These are phyloP conservation scores for Luscinia luscinia DNA, from an alignment of 2,797 vertebrate genomes.

Conservation along the genomic window DNA sequence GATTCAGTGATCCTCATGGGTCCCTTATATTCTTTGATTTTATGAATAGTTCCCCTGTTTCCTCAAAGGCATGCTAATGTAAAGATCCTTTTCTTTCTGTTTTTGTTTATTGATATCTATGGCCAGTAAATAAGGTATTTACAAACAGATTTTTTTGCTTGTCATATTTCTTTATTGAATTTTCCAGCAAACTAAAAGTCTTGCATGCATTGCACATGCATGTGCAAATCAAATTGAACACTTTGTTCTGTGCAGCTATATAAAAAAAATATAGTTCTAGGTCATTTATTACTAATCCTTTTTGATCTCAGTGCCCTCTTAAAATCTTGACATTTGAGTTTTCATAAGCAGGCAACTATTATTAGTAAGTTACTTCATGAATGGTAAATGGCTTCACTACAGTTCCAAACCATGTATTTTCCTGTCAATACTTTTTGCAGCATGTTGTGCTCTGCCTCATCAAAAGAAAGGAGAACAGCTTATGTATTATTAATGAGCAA, in stretches of 20 bases:
- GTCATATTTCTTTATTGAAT: neutral
- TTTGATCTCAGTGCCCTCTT: neutral
- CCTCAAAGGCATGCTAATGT: neutral
- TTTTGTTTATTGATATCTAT: neutral
- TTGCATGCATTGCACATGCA: neutral
- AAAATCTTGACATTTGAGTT: slow-evolving; percentile 43
- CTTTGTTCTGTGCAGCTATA: neutral
- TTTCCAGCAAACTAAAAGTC: neutral
- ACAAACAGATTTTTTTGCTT: neutral
- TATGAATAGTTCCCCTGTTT: neutral
- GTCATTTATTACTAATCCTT: neutral
- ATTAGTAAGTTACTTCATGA: slow-evolving; percentile 27
- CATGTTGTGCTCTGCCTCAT: slow-evolving; percentile 27
- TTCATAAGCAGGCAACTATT: slow-evolving; percentile 18
- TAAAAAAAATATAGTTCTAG: slow-evolving; percentile 4
- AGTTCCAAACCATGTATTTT: slow-evolving; percentile 35
- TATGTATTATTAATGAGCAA: slow-evolving; percentile 52
- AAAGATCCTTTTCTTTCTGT: neutral
- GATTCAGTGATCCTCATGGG: neutral
- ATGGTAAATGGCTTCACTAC: slow-evolving; percentile 8
- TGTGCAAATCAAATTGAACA: neutral
- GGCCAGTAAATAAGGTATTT: neutral
- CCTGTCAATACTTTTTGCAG: slow-evolving; percentile 35
- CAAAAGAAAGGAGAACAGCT: slow-evolving; percentile 8
- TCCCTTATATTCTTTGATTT: neutral